These are phyloP conservation scores for Drosophila arawakana DNA, from an alignment of 1,140 invertebrate genomes.

Conservation along the genomic window DNA sequence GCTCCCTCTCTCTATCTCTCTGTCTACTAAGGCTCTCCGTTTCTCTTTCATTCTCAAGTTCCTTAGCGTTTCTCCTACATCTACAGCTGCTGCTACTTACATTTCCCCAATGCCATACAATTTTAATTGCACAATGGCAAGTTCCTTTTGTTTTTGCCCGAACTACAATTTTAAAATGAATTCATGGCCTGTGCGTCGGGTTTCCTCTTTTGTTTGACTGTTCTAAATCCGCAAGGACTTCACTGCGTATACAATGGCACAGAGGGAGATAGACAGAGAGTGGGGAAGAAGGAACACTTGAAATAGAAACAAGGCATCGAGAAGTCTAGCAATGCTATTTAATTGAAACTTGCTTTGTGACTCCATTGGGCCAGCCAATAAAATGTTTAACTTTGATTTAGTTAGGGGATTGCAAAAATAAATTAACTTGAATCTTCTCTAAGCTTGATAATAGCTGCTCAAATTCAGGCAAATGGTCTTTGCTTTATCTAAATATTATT, in stretches of 20 bases:
- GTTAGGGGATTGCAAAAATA: conserved; percentile 72
- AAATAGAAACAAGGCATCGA: conserved; percentile 32
- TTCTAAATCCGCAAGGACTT: conserved; percentile 70
- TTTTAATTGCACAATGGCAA: conserved; percentile 81
- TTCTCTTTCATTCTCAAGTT: too few species aligned
- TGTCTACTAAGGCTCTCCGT: conserved; percentile 21
- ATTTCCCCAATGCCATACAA: conserved; percentile 74
- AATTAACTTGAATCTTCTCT: conserved; percentile 59
- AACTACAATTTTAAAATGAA: conserved; percentile 74
- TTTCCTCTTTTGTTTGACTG: conserved; percentile 73
- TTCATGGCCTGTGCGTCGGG: conserved; percentile 61
- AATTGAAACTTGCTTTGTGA: conserved; percentile 82
- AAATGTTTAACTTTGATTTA: conserved; percentile 84
- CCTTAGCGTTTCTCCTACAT: background rate
- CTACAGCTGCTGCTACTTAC: conserved; percentile 7
- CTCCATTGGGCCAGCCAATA: conserved; percentile 73
- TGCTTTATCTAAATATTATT: background rate
- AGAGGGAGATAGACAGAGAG: background rate
- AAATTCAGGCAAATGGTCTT: background rate
- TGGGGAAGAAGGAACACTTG: background rate
- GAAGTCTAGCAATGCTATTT: conserved; percentile 56
- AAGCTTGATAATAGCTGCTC: conserved; percentile 1
- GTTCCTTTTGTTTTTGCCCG: conserved; percentile 66
- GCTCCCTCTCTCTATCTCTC: background rate
- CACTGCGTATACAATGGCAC: conserved; percentile 15